Conservation (phyloP, 2,797 vertebrate genomes). For the Pipistrellus nathusii region DNA sequence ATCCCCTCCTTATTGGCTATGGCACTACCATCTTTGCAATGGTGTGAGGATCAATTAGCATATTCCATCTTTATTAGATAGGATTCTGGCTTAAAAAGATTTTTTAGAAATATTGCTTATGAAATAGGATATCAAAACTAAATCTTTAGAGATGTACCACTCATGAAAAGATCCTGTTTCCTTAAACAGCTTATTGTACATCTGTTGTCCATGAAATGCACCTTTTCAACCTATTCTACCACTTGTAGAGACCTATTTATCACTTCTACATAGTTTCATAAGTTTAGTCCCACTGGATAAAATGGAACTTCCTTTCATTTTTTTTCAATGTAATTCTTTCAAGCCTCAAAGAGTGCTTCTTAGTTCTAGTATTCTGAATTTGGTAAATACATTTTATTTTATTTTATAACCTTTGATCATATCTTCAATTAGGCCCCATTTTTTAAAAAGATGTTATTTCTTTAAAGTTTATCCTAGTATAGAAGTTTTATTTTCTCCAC, state of each 20-base stretch:
- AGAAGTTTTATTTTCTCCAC: slow-evolving; percentile 23
- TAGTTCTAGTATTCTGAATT: slow-evolving; percentile 59
- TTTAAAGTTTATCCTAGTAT: neutral
- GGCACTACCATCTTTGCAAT: too few relatives aligned
- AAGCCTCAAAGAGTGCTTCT: slow-evolving; percentile 24
- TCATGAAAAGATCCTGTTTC: slow-evolving; percentile 36
- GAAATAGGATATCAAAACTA: slow-evolving; percentile 6
- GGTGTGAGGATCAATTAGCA: too few relatives aligned
- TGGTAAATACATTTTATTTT: slow-evolving; percentile 31
- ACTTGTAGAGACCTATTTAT: neutral
- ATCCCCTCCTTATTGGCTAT: too few relatives aligned
- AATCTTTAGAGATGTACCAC: slow-evolving; percentile 7
- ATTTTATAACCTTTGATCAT: slow-evolving; percentile 48
- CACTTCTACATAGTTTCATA: slow-evolving; percentile 41
- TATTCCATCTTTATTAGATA: too few relatives aligned
- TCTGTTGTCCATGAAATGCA: neutral
- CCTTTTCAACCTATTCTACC: slow-evolving; percentile 27
- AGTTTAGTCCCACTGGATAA: slow-evolving; percentile 60
- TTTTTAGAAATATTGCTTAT: neutral
- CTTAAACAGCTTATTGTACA: neutral
- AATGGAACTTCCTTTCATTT: slow-evolving; percentile 65
- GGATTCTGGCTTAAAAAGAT: neutral
- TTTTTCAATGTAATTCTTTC: slow-evolving; percentile 51
- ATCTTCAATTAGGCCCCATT: neutral
- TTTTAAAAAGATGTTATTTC: neutral